phyloP scores from a whole-genome alignment of 2,113 vertebrate species.

The Lophochroa leadbeateri region DNA sequence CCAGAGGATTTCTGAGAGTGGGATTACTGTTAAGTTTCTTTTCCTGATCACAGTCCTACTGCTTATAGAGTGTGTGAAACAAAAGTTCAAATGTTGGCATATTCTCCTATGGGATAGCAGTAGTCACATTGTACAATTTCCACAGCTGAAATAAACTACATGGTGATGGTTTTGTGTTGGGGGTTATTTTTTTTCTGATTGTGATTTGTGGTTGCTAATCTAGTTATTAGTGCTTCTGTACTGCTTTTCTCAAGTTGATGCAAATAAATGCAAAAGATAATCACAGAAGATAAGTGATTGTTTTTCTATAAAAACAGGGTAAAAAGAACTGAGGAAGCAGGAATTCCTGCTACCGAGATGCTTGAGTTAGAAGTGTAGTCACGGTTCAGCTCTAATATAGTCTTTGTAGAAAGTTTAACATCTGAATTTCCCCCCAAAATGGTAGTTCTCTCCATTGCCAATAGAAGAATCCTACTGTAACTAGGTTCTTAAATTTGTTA shows the following conservation, averaged over 20 bases:
- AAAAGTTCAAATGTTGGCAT: not conserved
- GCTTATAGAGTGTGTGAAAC: slow-evolving; percentile 23
- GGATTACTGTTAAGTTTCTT: not conserved
- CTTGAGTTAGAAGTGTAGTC: not conserved
- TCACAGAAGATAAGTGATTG: not conserved
- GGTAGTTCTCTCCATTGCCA: not conserved
- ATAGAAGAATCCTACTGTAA: not conserved
- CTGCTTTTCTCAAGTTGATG: not conserved
- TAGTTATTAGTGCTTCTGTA: not conserved
- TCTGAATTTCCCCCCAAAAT: not conserved
- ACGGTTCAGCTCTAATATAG: not conserved
- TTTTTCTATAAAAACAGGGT: not conserved
- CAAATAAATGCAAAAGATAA: not conserved
- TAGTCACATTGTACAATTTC: not conserved
- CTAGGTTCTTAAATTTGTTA: not conserved
- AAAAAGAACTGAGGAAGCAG: not conserved
- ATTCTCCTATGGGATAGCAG: not conserved
- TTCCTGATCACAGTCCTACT: not conserved
- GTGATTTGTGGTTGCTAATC: not conserved
- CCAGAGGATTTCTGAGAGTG: slow-evolving; percentile 40
- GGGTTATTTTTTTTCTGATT: not conserved
- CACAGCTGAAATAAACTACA: not conserved
- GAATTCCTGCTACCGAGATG: not conserved
- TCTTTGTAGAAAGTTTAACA: not conserved
- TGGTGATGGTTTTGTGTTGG: not conserved